phyloP scores from a whole-genome alignment of 2,113 vertebrate species.

The Butastur rufipennis region DNA sequence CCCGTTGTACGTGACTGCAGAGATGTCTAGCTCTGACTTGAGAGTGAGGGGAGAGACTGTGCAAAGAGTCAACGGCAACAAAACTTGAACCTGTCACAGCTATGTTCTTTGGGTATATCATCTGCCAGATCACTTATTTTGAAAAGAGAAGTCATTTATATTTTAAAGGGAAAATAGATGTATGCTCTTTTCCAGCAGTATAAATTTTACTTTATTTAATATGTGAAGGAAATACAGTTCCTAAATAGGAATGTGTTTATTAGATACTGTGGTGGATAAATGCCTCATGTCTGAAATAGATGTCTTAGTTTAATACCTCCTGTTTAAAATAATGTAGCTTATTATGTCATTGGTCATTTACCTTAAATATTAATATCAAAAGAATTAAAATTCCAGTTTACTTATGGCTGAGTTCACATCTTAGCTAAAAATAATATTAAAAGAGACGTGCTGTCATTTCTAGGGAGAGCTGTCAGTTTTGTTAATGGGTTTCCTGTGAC shows the following conservation, averaged over 20 bases:
- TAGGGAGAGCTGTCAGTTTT: not conserved
- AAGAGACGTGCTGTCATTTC: not conserved
- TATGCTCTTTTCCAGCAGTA: not conserved
- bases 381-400: not conserved
- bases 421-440: not conserved
- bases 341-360: not conserved
- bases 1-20: not conserved
- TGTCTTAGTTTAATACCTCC: not conserved
- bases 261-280: not conserved
- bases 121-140: not conserved
- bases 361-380: not conserved
- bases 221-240: not conserved
- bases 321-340: not conserved
- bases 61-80: not conserved
- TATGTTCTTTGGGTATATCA: not conserved
- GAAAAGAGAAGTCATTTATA: not conserved
- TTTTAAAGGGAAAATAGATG: not conserved
- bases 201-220: not conserved
- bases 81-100: not conserved
- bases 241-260: not conserved
- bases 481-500: accelerated
- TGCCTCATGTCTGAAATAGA: not conserved
- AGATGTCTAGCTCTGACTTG: not conserved
- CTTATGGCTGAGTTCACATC: not conserved
- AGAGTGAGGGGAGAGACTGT: not conserved